Evolutionary conservation across 2,113 vertebrate species (phyloP).

Genomic region (Tenrec ecaudatus): DNA sequence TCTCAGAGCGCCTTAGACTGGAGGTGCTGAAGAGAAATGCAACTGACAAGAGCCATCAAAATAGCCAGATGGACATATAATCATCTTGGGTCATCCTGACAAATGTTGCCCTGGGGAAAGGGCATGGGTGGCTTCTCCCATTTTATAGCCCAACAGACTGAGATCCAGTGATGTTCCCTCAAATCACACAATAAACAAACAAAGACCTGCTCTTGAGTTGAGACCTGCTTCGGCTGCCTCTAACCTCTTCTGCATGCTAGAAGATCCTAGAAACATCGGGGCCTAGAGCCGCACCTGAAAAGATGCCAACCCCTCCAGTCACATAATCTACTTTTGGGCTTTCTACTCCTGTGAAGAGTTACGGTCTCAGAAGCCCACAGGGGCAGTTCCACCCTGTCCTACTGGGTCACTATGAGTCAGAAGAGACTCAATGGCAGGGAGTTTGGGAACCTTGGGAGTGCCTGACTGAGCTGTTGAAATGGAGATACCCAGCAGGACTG

Average conservation of each 20-base stretch:
- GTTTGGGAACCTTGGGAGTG: neutral
- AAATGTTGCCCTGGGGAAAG: neutral
- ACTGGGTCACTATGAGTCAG: too few relatives aligned
- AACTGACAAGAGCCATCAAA: neutral
- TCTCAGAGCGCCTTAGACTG: neutral
- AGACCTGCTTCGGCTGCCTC: too few relatives aligned
- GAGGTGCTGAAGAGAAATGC: neutral
- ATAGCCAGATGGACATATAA: neutral
- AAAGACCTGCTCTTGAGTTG: neutral
- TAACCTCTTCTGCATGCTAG: neutral
- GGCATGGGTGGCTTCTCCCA: neutral
- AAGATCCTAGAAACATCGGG: neutral
- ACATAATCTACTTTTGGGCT: constrained; percentile 13
- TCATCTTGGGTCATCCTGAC: neutral
- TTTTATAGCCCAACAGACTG: neutral
- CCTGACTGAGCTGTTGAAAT: constrained; percentile 45
- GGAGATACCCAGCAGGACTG: constrained; percentile 62
- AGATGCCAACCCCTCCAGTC: constrained; percentile 20
- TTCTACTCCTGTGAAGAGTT: neutral
- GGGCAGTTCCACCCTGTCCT: too few relatives aligned
- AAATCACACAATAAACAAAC: neutral
- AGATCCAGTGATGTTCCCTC: neutral
- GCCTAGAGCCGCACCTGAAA: constrained; percentile 16
- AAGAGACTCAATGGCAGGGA: too few relatives aligned
- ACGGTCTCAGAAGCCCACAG: too few relatives aligned